Base-by-base conservation (phyloP, 2,797 vertebrate species). In the Sitta carolinensis region DNA sequence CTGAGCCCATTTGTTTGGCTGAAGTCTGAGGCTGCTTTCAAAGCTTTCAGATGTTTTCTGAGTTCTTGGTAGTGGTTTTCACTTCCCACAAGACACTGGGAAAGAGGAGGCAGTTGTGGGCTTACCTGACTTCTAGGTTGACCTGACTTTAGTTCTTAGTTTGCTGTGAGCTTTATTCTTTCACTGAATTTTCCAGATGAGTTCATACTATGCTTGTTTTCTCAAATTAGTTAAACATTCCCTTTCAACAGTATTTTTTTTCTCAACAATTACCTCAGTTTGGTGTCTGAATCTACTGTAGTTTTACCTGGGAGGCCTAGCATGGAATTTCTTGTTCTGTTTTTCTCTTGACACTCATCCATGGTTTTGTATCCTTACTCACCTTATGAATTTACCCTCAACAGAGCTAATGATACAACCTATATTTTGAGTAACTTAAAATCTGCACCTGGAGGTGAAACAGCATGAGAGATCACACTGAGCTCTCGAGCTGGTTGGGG, bases 201-300 rank as follows among this genome's bases (percentile, higher is more conserved):
- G 34, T 83, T 92, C 67, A 54, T 57, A 59, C 57, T 50, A 45
- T 38, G 42, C 67, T 74, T 84, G 36, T 91, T 90, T 93, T 89
- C 85, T 84, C 70, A 36, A 87, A 64, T 57, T 45, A 88, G 80
- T 88, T 91, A 86, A 94, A 76, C 92, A 78, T 96, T 94, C 81
- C 90, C 78, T 96, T 93, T 95, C 94, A 88, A 57, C 73, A 87
- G 32, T 87, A 23, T 63, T 91, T 78, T 91, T 78, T 74, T 93
- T 73, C 87, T 92, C 69, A 88, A 72, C 72, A 90, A 94, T 87
- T 96, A 94, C 94, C 94, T 96, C 92, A 90, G 80, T 85, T 96
- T 92, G 89, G 48, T 87, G 62, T 93, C 68, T 81, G 48, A 90
- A 76, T 84, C 94, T 95, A 92, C 89, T 92, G 89, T 94, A 80